Evolutionary conservation across 2,888 invertebrate genomes (phyloP), one percentile per base, ranked within the genome.

Genomic region (Ethmia dodecea): DNA sequence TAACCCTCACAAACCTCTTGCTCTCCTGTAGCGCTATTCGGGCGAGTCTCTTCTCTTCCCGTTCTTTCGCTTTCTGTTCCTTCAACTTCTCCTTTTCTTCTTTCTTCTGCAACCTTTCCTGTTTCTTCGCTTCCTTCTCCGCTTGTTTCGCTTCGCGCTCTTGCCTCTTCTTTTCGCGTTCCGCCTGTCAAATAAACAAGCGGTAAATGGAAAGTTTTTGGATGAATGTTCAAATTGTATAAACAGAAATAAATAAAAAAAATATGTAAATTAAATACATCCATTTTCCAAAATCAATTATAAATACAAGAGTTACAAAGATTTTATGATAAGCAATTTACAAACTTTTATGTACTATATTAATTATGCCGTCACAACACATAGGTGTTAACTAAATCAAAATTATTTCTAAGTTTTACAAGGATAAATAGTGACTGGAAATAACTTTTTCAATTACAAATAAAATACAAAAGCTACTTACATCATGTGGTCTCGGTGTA

Each of bases 161-260:
- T 49, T 80, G 86, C 0, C 87, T 67, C 43, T 88, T 88, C 52
- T 86, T 88, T 39, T 89, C 88, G 32, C 86, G 78, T 55, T 88
- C 88, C 26, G 78, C 56, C 78, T 88, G 58, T 3, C 48, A 49
- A 45, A 12, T 6, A 27, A 33, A 18, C n/a, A n/a, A n/a, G n/a
- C n/a, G n/a, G n/a, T n/a, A n/a, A n/a, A n/a, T n/a, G n/a, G n/a
- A n/a, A n/a, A n/a, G n/a, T n/a, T n/a, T n/a, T n/a, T n/a, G n/a
- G n/a, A n/a, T n/a, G n/a, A n/a, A n/a, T n/a, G n/a, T n/a, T n/a
- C n/a, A n/a, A n/a, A n/a, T n/a, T n/a, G n/a, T n/a, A n/a, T n/a
- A n/a, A n/a, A n/a, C n/a, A n/a, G n/a, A n/a, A n/a, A n/a, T n/a
- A n/a, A n/a, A n/a, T n/a, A n/a, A n/a, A n/a, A n/a, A n/a, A n/a